Evolutionary conservation across 2,113 vertebrate genomes (phyloP).

Genomic region (Centropus bengalensis): DNA sequence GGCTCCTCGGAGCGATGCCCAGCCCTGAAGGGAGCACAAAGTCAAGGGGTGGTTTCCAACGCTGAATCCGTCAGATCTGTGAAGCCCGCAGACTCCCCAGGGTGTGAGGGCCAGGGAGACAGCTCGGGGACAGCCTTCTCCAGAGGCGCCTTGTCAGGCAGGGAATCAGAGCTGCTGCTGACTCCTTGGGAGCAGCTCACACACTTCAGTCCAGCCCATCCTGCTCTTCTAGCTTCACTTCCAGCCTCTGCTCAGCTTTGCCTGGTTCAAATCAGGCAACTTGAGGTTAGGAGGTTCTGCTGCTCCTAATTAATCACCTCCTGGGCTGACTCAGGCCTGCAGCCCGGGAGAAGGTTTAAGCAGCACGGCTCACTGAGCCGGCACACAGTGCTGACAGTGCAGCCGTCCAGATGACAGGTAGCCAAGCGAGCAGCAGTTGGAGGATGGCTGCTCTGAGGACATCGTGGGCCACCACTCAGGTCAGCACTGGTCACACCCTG

Average conservation of each 20-base stretch:
- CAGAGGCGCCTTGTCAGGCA: background rate
- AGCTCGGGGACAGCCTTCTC: background rate
- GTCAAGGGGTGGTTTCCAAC: background rate
- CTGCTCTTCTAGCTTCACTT: background rate
- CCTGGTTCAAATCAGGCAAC: background rate
- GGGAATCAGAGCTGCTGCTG: background rate
- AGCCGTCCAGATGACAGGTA: background rate
- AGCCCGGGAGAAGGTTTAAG: background rate
- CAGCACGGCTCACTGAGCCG: background rate
- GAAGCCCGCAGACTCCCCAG: background rate
- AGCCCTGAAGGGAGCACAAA: background rate
- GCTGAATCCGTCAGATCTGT: background rate
- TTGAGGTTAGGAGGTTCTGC: background rate
- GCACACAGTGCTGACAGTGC: background rate
- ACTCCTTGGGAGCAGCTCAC: background rate
- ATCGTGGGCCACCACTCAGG: background rate
- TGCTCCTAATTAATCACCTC: background rate
- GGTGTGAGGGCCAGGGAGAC: background rate
- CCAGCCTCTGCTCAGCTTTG: background rate
- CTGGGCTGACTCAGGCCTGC: background rate
- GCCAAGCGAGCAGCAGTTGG: background rate
- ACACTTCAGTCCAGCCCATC: accelerated
- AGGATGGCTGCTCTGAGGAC: background rate
- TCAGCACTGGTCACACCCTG: background rate
- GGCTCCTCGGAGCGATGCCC: background rate